Conservation (phyloP, 2,888 invertebrate genomes). For the Prenolepis imparis region DNA sequence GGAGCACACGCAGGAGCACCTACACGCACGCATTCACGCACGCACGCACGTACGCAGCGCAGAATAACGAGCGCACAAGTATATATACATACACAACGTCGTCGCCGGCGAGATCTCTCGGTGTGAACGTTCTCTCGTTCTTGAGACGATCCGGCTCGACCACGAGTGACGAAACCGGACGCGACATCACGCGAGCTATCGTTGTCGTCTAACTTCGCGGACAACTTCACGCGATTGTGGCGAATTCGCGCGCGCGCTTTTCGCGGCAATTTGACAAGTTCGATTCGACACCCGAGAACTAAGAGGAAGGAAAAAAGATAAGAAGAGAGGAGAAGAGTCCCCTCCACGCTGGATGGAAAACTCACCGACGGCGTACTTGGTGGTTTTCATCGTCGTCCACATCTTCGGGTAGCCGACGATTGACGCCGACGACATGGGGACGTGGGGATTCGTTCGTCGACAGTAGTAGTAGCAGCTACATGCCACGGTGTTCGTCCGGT, state of each 20-base stretch:
- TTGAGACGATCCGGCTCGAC: background rate
- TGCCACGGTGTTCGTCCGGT: constrained; percentile 66
- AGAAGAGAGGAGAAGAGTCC: background rate
- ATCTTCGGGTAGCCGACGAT: constrained; percentile 84
- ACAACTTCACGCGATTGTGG: constrained; percentile 17
- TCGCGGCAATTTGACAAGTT: constrained; percentile 72
- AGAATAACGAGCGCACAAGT: constrained; percentile 27
- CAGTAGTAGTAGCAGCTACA: constrained; percentile 63
- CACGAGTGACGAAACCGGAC: background rate
- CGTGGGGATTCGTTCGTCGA: no score
- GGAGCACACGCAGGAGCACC: constrained; percentile 75
- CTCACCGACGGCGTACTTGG: constrained; percentile 93
- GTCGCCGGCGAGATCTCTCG: constrained; percentile 12
- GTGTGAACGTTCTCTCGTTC: constrained; percentile 8
- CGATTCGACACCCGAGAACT: constrained; percentile 11
- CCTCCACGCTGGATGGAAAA: constrained; percentile 71
- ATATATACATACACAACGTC: background rate
- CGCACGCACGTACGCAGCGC: no score
- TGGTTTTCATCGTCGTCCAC: constrained; percentile 92
- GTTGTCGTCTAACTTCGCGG: background rate
- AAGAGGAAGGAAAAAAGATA: background rate
- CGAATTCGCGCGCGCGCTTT: constrained; percentile 35
- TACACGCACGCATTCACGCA: constrained; percentile 60
- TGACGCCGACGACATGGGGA: constrained; percentile 55
- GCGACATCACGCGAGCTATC: background rate